phyloP scores from a whole-genome alignment of 2,888 invertebrate species.

The Aphodius granarius region DNA sequence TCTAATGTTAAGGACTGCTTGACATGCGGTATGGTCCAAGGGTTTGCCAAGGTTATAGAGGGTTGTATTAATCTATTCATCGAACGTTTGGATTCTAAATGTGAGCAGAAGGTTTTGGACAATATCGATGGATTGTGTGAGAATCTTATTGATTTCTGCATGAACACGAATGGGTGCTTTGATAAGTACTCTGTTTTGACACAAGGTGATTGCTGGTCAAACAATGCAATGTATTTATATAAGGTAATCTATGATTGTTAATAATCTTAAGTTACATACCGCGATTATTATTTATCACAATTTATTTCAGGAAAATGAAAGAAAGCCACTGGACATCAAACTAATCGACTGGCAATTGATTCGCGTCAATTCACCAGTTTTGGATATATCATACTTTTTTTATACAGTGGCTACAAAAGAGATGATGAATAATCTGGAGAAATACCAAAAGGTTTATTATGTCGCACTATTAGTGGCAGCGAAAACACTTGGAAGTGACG shows the following conservation, averaged over 20 bases:
- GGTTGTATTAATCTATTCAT: constrained; percentile 32
- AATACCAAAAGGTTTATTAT: constrained; percentile 43
- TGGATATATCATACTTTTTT: constrained; percentile 44
- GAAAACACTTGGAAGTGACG: constrained; percentile 36
- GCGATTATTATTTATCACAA: background rate
- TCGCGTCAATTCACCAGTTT: constrained; percentile 36
- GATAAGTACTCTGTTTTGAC: constrained; percentile 17
- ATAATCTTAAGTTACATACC: background rate
- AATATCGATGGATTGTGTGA: constrained; percentile 5
- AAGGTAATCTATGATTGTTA: constrained; percentile 14
- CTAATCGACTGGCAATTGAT: constrained; percentile 41
- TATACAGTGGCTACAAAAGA: constrained; percentile 42
- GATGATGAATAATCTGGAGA: constrained; percentile 40
- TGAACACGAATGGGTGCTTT: background rate
- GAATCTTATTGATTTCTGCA: background rate
- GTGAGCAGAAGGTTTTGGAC: constrained; percentile 12
- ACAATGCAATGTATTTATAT: constrained; percentile 31
- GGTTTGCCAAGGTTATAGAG: constrained; percentile 1
- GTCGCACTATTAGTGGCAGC: constrained; percentile 38
- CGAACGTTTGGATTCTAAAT: constrained; percentile 4
- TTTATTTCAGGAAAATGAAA: constrained; percentile 19
- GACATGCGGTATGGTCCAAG: background rate
- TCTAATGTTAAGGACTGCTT: background rate
- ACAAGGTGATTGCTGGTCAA: constrained; percentile 34
- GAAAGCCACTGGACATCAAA: constrained; percentile 25